Percentiles rank a stretch among this genome's conserved stretches.
Conservation (phyloP, 2,888 invertebrate genomes). For the Drosophila glabriapex region DNA sequence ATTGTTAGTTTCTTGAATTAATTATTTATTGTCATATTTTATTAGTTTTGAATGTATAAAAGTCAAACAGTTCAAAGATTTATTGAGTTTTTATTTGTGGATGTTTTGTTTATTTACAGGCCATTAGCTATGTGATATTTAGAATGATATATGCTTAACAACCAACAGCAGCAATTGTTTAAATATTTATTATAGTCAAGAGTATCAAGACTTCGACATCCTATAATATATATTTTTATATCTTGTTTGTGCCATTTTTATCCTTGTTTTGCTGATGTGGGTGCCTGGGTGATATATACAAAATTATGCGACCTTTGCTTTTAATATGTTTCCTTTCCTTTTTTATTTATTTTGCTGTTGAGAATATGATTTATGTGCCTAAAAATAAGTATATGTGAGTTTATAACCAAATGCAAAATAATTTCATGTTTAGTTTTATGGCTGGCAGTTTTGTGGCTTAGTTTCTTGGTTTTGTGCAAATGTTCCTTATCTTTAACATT, state of each 20-base stretch:
- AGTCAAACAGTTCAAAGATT: background rate
- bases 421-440: slow-evolving; percentile 57
- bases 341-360: slow-evolving; percentile 4
- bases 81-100: background rate
- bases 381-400: slow-evolving; percentile 49
- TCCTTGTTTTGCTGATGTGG: slow-evolving; percentile 14
- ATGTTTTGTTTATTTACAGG: background rate
- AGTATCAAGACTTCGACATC: slow-evolving; percentile 9
- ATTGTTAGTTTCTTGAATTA: background rate
- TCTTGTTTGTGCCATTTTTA: background rate
- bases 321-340: slow-evolving; percentile 13
- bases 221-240: background rate
- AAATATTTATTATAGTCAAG: background rate
- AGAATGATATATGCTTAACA: background rate
- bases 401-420: slow-evolving; percentile 53
- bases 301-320: slow-evolving; percentile 56
- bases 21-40: background rate
- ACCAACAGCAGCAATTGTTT: too few relatives aligned
- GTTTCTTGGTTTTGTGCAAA: slow-evolving; percentile 45
- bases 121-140: background rate
- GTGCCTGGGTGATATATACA: slow-evolving; percentile 40
- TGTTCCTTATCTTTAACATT: slow-evolving; percentile 42
- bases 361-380: slow-evolving; percentile 65
- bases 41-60: background rate
- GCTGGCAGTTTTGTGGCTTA: slow-evolving; percentile 17